phyloP scores from a whole-genome alignment of 1,140 invertebrate species.

The Sarcophaga peregrina region DNA sequence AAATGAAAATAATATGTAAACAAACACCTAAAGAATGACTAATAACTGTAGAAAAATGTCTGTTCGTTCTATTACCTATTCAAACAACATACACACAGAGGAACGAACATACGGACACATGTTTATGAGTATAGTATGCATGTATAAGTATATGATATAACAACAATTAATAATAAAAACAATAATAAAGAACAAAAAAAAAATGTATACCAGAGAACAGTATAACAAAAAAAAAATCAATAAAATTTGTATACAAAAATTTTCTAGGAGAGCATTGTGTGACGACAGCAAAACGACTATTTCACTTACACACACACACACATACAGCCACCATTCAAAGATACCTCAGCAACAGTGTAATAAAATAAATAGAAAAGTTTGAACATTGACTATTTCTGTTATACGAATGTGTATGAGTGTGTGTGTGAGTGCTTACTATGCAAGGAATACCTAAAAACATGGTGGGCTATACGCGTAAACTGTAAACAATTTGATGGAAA shows the following conservation, averaged over 20 bases:
- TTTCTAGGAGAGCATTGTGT: background rate
- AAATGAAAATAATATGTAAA: background rate
- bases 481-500: too few species aligned
- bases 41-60: background rate
- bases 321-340: background rate
- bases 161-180: background rate
- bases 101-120: too few species aligned
- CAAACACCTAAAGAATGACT: constrained; percentile 19
- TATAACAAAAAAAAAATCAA: background rate
- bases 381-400: background rate
- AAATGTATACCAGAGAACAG: background rate
- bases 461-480: too few species aligned
- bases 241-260: constrained; percentile 17
- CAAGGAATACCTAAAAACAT: background rate
- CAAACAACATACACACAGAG: too few species aligned
- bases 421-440: background rate
- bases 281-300: background rate
- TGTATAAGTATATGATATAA: background rate
- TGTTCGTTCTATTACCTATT: too few species aligned
- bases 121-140: too few species aligned
- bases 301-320: background rate
- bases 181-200: background rate
- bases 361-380: background rate
- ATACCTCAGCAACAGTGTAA: constrained; percentile 5
- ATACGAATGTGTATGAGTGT: background rate